Base-by-base conservation (phyloP, 2,888 invertebrate genomes). In the Imbricaverruca yamaguchii region DNA sequence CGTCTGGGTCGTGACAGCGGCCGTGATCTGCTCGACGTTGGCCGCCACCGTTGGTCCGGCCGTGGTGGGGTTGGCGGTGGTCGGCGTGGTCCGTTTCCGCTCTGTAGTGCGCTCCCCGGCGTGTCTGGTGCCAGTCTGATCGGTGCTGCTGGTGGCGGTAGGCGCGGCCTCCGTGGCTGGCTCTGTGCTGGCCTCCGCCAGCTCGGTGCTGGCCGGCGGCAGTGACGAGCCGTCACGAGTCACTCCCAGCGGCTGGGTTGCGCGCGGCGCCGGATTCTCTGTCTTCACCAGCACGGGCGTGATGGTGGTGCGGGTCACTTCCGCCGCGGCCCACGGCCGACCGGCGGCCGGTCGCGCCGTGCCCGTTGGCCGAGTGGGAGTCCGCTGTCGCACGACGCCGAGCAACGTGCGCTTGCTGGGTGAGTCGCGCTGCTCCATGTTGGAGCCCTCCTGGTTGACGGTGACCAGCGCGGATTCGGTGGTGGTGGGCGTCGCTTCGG, bases 211-310 rank as follows among this genome's bases (percentile, higher is more conserved):
- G 91, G 9, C 91, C 90, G 88, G 96, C 96, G 23, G 89, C 88
- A 89, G 93, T 93, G 86, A 93, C 94, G 95, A 97, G 8, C 94
- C 94, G 18, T 94, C 94, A 82, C 97, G 92, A 69, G 90, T 89
- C n/a, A 89, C 92, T 69, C 90, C 89, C n/a, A 89, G 89, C 85
- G 95, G 95, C 87, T 97, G 96, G 88, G 98, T 98, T 85, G 98
- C 94, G 83, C 98, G 97, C 0, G 96, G 95, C 86, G 94, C 92
- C 86, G 96, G 95, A 0, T 96, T 96, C 0, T 98, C 96, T 87
- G 97, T 95, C 84, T 97, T 89, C 87, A 96, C 97, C 86, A 98
- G 92, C 81, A 93, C 91, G 84, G 93, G 92, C 83, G 91, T 89
- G 18, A 87, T 88, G 0, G 96, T 95, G 81, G 92, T 91, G 87